Evolutionary conservation across 2,888 invertebrate genomes (phyloP).

Genomic region (Torymus aiolomorphi): DNA sequence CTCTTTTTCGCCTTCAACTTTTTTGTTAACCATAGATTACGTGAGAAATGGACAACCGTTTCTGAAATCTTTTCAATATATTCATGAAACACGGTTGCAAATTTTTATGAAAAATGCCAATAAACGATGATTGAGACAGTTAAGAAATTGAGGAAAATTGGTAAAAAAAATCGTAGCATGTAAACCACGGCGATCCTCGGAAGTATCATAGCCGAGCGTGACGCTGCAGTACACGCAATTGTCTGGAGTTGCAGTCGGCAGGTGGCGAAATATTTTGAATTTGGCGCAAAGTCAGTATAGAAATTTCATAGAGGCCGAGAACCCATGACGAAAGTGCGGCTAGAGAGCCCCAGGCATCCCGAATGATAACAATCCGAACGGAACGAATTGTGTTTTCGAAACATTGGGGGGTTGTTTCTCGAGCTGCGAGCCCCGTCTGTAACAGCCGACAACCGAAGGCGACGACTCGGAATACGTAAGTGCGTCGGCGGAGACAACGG

Average conservation of each 20-base stretch:
- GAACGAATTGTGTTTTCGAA: conserved; percentile 73
- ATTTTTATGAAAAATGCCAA: too few relatives aligned
- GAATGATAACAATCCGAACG: conserved; percentile 45
- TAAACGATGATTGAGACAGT: too few relatives aligned
- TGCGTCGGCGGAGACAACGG: conserved; percentile 13
- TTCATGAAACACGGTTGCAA: too few relatives aligned
- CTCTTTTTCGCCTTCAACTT: background rate
- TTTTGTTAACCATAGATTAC: too few relatives aligned
- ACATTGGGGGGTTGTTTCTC: conserved; percentile 64
- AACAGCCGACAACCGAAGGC: too few relatives aligned
- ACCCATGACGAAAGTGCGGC: conserved; percentile 43
- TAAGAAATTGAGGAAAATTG: too few relatives aligned
- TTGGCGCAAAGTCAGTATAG: background rate
- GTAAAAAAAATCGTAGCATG: too few relatives aligned
- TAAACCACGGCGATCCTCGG: too few relatives aligned
- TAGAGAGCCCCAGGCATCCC: background rate
- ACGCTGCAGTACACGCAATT: too few relatives aligned
- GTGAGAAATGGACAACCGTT: too few relatives aligned
- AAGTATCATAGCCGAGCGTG: too few relatives aligned
- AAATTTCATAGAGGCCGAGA: conserved; percentile 17
- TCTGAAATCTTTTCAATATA: too few relatives aligned
- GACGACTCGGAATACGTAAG: background rate
- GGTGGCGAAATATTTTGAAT: conserved; percentile 50
- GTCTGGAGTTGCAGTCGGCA: background rate
- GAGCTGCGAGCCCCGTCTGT: conserved; percentile 55